phyloP scores from a whole-genome alignment of 1,140 invertebrate species.

The Drosophila tsacasi region DNA sequence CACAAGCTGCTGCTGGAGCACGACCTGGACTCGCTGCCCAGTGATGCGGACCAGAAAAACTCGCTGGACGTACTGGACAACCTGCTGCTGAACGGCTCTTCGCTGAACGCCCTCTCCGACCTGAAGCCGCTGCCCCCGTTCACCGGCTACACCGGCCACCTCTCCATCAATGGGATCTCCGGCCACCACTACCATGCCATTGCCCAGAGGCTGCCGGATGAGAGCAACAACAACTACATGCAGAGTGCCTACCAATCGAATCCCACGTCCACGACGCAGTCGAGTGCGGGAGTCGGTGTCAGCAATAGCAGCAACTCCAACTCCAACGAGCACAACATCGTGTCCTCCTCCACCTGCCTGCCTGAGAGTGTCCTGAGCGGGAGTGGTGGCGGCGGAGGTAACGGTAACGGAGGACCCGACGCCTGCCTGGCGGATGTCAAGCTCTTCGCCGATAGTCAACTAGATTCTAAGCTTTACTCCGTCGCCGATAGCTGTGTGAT shows the following conservation, averaged over 20 bases:
- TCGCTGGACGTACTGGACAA: constrained; percentile 88
- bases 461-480: constrained; percentile 88
- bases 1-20: constrained; percentile 84
- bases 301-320: constrained; percentile 42
- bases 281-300: constrained; percentile 28
- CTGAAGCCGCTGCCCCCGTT: constrained; percentile 94
- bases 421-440: constrained; percentile 85
- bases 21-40: constrained; percentile 82
- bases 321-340: constrained; percentile 87
- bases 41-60: constrained; percentile 86
- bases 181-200: constrained; percentile 95
- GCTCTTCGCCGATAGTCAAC: constrained; percentile 86
- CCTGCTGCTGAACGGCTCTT: constrained; percentile 87
- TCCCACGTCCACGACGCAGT: constrained; percentile 73
- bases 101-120: constrained; percentile 89
- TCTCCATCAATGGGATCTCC: constrained; percentile 93
- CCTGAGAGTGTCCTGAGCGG: constrained; percentile 86
- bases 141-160: constrained; percentile 92
- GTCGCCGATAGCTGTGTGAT: constrained; percentile 86
- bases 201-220: constrained; percentile 89
- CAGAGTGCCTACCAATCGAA: constrained; percentile 86
- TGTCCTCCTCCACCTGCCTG: constrained; percentile 89
- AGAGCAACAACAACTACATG: constrained; percentile 89
- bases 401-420: constrained; percentile 48
- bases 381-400: constrained; percentile 61